Evolutionary conservation across 2,797 vertebrate species (phyloP).

Genomic region (Cryptoprocta ferox): DNA sequence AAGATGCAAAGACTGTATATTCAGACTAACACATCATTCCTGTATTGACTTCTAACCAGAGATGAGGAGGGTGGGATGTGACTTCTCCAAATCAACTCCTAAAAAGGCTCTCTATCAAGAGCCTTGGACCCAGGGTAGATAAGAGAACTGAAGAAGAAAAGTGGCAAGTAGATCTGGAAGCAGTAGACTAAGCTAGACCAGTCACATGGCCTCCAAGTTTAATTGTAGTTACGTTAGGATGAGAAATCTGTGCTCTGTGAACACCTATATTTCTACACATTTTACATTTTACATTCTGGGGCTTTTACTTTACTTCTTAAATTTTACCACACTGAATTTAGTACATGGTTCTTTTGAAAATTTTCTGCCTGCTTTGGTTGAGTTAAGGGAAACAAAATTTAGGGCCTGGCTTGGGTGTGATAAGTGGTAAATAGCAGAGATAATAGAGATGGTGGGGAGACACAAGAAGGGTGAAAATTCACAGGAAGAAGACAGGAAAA

Average conservation of each 20-base stretch:
- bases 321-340: conserved; percentile 3
- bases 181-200: too few relatives aligned
- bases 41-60: not conserved
- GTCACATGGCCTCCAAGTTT: not conserved
- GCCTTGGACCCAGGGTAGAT: not conserved
- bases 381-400: not conserved
- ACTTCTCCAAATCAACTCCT: not conserved
- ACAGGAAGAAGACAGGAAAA: not conserved
- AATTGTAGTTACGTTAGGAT: not conserved
- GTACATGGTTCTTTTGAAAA: not conserved
- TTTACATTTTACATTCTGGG: not conserved
- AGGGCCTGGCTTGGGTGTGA: not conserved
- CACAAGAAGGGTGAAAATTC: not conserved
- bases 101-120: not conserved
- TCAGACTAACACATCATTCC: not conserved
- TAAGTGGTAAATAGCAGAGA: not conserved
- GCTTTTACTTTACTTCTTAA: not conserved
- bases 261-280: not conserved
- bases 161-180: not conserved
- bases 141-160: not conserved
- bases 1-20: not conserved
- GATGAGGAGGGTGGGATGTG: not conserved
- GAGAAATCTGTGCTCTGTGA: not conserved
- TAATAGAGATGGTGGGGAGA: not conserved
- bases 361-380: not conserved